Conservation (phyloP, 2,113 vertebrate species). For the Puma concolor region DNA sequence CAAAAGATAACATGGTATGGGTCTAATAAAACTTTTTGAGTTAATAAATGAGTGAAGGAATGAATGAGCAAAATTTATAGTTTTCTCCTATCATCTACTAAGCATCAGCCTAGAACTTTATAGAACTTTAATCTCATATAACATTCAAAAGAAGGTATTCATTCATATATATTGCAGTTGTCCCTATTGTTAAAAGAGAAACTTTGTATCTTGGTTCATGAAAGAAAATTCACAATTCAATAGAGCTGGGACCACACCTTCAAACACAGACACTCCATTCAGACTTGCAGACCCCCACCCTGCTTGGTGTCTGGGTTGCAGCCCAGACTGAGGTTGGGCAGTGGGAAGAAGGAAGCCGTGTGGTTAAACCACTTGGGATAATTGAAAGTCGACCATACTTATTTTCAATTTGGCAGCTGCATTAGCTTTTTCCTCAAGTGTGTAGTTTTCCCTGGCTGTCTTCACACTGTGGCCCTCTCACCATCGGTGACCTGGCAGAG, state of each 20-base stretch:
- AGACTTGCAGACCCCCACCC: conserved; percentile 31
- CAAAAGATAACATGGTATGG: background rate
- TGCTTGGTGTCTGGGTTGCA: background rate
- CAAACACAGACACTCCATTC: conserved; percentile 29
- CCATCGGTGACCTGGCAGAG: conserved; percentile 52
- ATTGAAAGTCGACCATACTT: conserved; percentile 66
- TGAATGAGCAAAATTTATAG: background rate
- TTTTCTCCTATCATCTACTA: background rate
- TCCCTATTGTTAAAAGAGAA: background rate
- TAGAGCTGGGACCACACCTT: conserved; percentile 20
- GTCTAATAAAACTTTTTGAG: background rate
- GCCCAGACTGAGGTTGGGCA: conserved; percentile 69
- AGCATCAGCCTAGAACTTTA: background rate
- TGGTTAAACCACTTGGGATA: conserved; percentile 75
- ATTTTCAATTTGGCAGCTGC: conserved; percentile 70
- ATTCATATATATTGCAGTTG: background rate
- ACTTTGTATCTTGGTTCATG: background rate
- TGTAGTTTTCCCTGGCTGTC: conserved; percentile 6
- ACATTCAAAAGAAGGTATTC: background rate
- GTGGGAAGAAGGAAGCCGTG: conserved; percentile 61
- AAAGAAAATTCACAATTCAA: background rate
- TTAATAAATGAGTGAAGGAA: background rate
- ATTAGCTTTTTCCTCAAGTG: conserved; percentile 31
- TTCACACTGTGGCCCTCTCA: conserved; percentile 29
- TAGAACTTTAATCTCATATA: background rate